Base-by-base conservation (phyloP, 2,888 invertebrate genomes). In the Phengaris alcon region DNA sequence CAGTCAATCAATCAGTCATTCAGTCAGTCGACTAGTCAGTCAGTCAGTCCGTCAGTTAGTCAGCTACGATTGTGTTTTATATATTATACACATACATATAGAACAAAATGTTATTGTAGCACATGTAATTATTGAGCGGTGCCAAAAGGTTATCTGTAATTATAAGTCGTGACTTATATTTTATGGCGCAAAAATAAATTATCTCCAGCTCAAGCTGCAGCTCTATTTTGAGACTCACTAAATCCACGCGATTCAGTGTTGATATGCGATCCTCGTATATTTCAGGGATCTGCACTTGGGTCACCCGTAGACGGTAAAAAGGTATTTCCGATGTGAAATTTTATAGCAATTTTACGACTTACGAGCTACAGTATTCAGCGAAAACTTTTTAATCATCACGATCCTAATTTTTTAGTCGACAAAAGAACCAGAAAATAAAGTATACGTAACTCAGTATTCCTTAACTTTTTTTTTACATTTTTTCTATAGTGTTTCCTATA, bases 111-210 rank as follows among this genome's bases (percentile, higher is more conserved):
- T 64, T 70, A 52, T 70, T 70, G 48, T 22, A 70, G 10, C 51
- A 51, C 52, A 51, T 51, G 22, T 51, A 70, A 70, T 70, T 68
- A 68, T 44, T 52, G 70, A 64, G 35, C n/a, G 7, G 70, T 70
- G 70, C 15, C 70, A 70, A 64, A 22, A 70, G 70, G 70, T 70
- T 70, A 70, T 70, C 70, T 51, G 52, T 15, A 51, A 70, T 70
- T 35, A 52, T 70, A 22, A 22, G 51, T 51, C 70, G 22, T 52
- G 52, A 70, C 51, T 51, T 52, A 70, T 70, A 70, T 52, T 52
- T 70, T 70, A 70, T 51, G 12, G 70, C 70, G 74, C 74, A 59
- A 59, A 59, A 74, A 74, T 74, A 73, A 55, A 55, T 57, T 59
- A 64, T 35, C 59, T 35, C 22, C 15, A 64, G 22, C 59, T 64